Conservation (phyloP, 2,888 invertebrate genomes). For the Sinopyrophorus schimmeli region DNA sequence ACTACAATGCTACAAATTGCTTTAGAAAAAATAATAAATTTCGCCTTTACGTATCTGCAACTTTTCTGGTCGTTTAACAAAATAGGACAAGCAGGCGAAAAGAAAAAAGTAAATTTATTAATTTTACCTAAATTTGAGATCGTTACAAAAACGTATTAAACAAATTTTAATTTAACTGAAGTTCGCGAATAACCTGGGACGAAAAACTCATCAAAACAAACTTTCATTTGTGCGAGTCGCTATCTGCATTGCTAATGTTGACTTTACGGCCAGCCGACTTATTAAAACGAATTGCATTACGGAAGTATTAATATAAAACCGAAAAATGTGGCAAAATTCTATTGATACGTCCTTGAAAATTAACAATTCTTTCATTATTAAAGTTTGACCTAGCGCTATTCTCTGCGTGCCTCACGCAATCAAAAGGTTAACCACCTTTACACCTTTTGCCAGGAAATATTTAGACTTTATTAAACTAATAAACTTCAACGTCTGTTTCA, state of each 20-base stretch:
- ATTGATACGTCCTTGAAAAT: slow-evolving; percentile 11
- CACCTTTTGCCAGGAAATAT: slow-evolving; percentile 16
- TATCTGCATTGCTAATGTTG: slow-evolving; percentile 12
- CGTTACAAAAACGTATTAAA: slow-evolving; percentile 3
- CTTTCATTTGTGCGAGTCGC: slow-evolving; percentile 6
- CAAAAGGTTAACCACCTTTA: slow-evolving; percentile 16
- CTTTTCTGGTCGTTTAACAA: too few species aligned
- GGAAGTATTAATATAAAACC: slow-evolving; percentile 13
- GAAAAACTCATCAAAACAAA: slow-evolving; percentile 7
- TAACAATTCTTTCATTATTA: slow-evolving; percentile 17
- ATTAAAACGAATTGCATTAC: slow-evolving; percentile 12
- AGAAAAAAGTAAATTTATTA: too few species aligned
- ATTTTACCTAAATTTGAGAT: slow-evolving; percentile 8
- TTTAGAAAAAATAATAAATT: too few species aligned
- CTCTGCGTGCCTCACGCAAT: slow-evolving; percentile 27
- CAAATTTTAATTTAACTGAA: slow-evolving; percentile 8
- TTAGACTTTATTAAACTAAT: slow-evolving; percentile 16
- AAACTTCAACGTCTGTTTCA: too few species aligned
- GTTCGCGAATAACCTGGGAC: not conserved
- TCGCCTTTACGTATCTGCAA: too few species aligned
- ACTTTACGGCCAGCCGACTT: slow-evolving; percentile 12
- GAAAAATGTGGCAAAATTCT: slow-evolving; percentile 10
- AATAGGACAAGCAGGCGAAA: too few species aligned
- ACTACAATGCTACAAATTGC: too few species aligned
- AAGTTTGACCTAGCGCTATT: slow-evolving; percentile 8